These are phyloP conservation scores for Trichacis sp. DNA, from an alignment of 2,888 invertebrate genomes.

Conservation along the genomic window DNA sequence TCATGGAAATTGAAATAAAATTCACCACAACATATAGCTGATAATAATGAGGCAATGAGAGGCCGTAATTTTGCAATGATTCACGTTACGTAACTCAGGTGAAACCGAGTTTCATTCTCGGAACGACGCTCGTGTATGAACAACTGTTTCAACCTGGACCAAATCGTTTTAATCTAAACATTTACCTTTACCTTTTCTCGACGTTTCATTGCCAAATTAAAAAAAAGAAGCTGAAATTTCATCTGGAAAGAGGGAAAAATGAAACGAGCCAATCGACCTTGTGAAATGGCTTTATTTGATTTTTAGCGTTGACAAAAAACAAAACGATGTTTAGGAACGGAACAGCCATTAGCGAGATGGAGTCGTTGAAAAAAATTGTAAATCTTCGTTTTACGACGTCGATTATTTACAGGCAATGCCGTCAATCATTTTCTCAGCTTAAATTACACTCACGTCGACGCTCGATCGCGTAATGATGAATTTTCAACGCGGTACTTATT, in stretches of 20 bases:
- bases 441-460: too few species aligned
- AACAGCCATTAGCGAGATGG: background rate
- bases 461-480: too few species aligned
- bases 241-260: too few species aligned
- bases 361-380: background rate
- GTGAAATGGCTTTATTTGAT: background rate
- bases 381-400: background rate
- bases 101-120: conserved; percentile 34
- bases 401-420: background rate
- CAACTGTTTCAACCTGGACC: background rate
- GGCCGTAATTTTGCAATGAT: conserved; percentile 28
- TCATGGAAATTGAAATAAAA: too few species aligned
- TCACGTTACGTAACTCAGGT: conserved; percentile 23
- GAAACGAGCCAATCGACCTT: background rate
- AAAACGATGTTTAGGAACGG: too few species aligned
- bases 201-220: too few species aligned
- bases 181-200: too few species aligned
- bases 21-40: background rate
- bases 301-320: background rate
- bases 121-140: conserved; percentile 20
- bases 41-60: background rate
- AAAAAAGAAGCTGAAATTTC: too few species aligned
- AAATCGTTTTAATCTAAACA: background rate
- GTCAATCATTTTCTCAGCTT: background rate
- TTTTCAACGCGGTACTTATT: too few species aligned